phyloP scores from a whole-genome alignment of 1,140 invertebrate genomes.

The Lasioglossum baleicum region DNA sequence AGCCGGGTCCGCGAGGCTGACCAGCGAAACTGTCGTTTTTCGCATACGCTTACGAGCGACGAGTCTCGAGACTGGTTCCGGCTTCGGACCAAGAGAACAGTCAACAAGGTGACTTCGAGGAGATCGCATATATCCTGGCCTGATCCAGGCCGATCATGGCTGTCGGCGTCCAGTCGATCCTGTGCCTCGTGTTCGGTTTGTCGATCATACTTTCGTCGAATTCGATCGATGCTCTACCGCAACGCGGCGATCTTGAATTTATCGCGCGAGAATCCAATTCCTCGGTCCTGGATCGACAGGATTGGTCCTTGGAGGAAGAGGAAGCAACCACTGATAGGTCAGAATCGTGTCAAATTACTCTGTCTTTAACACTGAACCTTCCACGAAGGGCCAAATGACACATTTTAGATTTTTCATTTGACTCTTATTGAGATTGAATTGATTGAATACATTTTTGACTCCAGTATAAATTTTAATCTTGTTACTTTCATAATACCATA shows the following conservation, averaged over 20 bases:
- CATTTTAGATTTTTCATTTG: no score
- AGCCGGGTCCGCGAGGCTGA: slow-evolving; percentile 28
- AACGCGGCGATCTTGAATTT: slow-evolving; percentile 16
- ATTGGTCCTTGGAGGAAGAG: not conserved
- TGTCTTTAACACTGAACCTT: no score
- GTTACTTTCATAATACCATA: no score
- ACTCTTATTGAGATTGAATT: no score
- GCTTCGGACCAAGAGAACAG: slow-evolving; percentile 54
- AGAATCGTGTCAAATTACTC: no score
- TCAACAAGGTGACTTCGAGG: slow-evolving; percentile 62
- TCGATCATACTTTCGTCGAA: slow-evolving; percentile 1
- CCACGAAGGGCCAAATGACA: no score
- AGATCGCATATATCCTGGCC: slow-evolving; percentile 48
- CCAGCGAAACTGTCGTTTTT: slow-evolving; percentile 58
- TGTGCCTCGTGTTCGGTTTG: slow-evolving; percentile 34
- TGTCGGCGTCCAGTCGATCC: slow-evolving; percentile 32
- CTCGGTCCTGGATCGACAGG: not conserved
- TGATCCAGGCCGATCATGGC: slow-evolving; percentile 48
- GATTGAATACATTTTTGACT: no score
- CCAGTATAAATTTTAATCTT: no score
- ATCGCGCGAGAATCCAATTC: not conserved
- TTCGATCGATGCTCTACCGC: slow-evolving; percentile 13
- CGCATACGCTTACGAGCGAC: slow-evolving; percentile 32
- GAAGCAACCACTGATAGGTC: no score
- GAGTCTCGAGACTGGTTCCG: slow-evolving; percentile 50